phyloP scores from a whole-genome alignment of 2,797 vertebrate genomes.

The Hydrophis major region DNA sequence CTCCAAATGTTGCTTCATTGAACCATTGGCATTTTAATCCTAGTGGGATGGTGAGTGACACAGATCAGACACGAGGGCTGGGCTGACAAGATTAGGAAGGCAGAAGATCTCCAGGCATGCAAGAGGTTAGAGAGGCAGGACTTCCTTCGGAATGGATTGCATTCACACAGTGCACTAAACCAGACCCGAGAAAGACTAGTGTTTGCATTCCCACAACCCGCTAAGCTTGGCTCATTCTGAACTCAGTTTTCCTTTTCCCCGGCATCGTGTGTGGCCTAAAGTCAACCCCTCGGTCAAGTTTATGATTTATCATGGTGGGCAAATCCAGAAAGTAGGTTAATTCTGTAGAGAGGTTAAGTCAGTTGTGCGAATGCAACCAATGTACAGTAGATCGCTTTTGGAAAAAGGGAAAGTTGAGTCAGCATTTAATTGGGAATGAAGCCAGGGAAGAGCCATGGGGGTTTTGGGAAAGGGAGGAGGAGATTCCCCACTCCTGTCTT shows the following conservation, averaged over 20 bases:
- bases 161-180: background rate
- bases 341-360: background rate
- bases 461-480: constrained; percentile 62
- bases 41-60: constrained; percentile 14
- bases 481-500: constrained; percentile 53
- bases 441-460: constrained; percentile 64
- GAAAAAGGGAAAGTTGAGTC: background rate
- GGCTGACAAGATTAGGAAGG: background rate
- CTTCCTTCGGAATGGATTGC: background rate
- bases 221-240: background rate
- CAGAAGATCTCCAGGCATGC: constrained; percentile 25
- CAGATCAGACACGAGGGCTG: constrained; percentile 32
- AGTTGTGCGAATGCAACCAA: background rate
- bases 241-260: background rate
- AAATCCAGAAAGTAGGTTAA: background rate
- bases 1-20: constrained; percentile 54
- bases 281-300: background rate
- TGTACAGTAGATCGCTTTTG: background rate
- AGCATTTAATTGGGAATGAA: constrained; percentile 17
- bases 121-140: background rate
- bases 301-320: background rate
- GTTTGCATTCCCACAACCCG: background rate
- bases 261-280: background rate
- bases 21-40: constrained; percentile 50
- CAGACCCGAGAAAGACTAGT: background rate